These are phyloP conservation scores for Nannobrachium achirus DNA, from an alignment of 2,113 vertebrate genomes.

Conservation along the genomic window DNA sequence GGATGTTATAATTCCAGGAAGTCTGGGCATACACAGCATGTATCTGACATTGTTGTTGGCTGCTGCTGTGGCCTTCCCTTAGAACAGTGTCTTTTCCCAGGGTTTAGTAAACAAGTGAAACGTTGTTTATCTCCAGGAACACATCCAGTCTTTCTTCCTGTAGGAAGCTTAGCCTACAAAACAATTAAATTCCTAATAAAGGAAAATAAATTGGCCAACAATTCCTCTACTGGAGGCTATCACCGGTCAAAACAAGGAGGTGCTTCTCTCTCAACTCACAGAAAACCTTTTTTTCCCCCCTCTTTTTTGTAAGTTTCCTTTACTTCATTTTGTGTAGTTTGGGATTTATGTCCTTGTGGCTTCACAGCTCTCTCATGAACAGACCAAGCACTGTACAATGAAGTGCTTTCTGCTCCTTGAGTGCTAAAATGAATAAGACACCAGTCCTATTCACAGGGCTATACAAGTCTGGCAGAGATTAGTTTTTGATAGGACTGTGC, in stretches of 20 bases:
- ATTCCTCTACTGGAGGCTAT: conserved; percentile 19
- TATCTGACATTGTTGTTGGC: conserved; percentile 19
- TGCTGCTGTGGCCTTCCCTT: conserved; percentile 24
- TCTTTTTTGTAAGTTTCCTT: conserved; percentile 33
- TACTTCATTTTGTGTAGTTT: conserved; percentile 40
- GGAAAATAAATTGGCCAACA: conserved; percentile 34
- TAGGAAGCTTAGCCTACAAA: conserved; percentile 62
- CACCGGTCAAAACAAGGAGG: conserved; percentile 47
- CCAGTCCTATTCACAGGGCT: conserved; percentile 45
- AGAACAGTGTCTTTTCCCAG: conserved; percentile 26
- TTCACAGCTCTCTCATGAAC: conserved; percentile 37
- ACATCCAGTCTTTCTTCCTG: conserved; percentile 64
- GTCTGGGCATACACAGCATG: conserved; percentile 29
- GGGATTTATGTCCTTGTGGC: conserved; percentile 35
- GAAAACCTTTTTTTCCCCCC: no score
- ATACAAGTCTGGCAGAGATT: conserved; percentile 54
- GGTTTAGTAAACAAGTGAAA: conserved; percentile 52
- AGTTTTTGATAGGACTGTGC: conserved; percentile 46
- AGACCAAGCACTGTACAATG: conserved; percentile 31
- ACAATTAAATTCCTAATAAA: conserved; percentile 53
- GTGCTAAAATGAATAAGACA: conserved; percentile 57
- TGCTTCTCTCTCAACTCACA: background rate
- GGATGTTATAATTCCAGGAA: conserved; percentile 35
- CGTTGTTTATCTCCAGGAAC: conserved; percentile 54
- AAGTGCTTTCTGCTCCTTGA: conserved; percentile 26